These are phyloP conservation scores for Leptocoma aspasia DNA, from an alignment of 2,113 vertebrate genomes.

Conservation along the genomic window DNA sequence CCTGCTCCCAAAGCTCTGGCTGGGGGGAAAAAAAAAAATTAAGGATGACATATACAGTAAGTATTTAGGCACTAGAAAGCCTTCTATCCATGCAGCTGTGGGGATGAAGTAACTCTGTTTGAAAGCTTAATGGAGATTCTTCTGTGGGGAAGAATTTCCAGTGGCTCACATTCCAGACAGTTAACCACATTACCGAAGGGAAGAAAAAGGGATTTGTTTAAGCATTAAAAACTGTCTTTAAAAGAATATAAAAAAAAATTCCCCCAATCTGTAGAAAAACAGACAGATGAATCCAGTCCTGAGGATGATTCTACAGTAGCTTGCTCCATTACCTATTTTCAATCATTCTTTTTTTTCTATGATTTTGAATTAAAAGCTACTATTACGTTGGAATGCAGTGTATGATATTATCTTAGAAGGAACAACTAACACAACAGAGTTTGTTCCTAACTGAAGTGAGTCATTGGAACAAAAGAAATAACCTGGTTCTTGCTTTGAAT, in stretches of 20 bases:
- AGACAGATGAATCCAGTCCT: not conserved
- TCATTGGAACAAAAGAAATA: not conserved
- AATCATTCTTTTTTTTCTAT: not conserved
- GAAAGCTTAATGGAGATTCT: constrained; percentile 67
- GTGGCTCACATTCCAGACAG: constrained; percentile 69
- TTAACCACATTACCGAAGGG: constrained; percentile 59
- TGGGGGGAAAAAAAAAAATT: constrained; percentile 9
- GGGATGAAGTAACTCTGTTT: constrained; percentile 65
- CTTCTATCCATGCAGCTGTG: constrained; percentile 63
- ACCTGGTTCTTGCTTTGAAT: not conserved
- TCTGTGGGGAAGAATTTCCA: constrained; percentile 63
- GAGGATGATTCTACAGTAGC: not conserved
- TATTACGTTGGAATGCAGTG: not conserved
- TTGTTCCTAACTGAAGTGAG: not conserved
- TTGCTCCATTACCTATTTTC: not conserved
- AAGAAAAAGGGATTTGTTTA: constrained; percentile 59
- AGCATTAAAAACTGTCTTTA: constrained; percentile 10
- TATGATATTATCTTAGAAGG: not conserved
- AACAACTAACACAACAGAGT: not conserved
- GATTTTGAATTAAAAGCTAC: not conserved
- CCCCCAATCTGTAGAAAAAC: not conserved
- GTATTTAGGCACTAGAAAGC: constrained; percentile 50
- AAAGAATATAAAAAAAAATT: not conserved
- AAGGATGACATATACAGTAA: constrained; percentile 61
- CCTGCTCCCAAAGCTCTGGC: constrained; percentile 76